These are phyloP conservation scores for Vannuccia rotundouncinata DNA, from an alignment of 2,888 invertebrate species.

Conservation along the genomic window DNA sequence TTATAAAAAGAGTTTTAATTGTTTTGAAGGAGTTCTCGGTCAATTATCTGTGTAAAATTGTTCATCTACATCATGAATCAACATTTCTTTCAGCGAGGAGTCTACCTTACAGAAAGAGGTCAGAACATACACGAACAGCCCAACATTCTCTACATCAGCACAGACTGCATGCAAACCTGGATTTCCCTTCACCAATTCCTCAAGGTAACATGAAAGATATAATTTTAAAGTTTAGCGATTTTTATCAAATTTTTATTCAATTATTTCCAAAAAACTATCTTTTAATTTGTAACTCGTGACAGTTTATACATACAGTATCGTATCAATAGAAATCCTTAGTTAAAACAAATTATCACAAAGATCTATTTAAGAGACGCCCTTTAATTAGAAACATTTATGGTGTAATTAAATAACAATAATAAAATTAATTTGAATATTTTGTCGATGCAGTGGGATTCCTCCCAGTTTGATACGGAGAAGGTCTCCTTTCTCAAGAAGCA, in stretches of 20 bases:
- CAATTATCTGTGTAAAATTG: no score
- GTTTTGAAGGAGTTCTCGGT: no score
- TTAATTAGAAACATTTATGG: neutral
- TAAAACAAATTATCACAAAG: no score
- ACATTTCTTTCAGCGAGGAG: conserved; percentile 51
- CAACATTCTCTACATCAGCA: conserved; percentile 54
- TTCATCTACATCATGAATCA: no score
- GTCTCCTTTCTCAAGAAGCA: conserved; percentile 48
- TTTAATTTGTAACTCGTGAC: no score
- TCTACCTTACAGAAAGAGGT: conserved; percentile 53
- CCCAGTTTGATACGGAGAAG: conserved; percentile 37
- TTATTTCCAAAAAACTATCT: no score
- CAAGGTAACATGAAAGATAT: conserved; percentile 45
- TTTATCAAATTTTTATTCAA: no score
- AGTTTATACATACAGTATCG: neutral
- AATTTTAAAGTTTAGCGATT: neutral
- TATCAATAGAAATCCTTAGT: neutral
- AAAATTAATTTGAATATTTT: neutral
- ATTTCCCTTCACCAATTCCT: conserved; percentile 53
- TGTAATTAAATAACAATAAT: neutral
- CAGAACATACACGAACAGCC: conserved; percentile 54
- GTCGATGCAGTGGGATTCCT: neutral
- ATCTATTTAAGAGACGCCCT: no score
- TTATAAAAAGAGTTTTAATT: no score
- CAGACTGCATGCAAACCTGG: conserved; percentile 50